Evolutionary conservation across 2,888 invertebrate genomes (phyloP).

Genomic region (Agrypnus murinus): DNA sequence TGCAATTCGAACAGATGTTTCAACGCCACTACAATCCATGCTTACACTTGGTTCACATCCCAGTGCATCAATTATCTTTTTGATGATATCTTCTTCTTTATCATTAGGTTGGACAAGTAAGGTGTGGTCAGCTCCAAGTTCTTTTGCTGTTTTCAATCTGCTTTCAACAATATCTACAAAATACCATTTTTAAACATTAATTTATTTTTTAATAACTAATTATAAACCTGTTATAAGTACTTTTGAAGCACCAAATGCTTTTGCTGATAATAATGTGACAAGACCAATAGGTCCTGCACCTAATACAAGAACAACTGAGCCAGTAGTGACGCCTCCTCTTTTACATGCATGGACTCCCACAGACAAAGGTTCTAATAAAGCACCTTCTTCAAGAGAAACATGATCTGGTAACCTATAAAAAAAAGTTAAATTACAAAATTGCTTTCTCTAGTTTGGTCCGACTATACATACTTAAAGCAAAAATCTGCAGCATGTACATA

Average conservation of each 20-base stretch:
- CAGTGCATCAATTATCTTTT: constrained; percentile 76
- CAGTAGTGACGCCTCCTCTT: constrained; percentile 84
- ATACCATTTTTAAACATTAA: not conserved
- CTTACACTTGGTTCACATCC: constrained; percentile 82
- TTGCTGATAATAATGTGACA: constrained; percentile 85
- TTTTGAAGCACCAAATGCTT: constrained; percentile 88
- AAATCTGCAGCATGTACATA: constrained; percentile 94
- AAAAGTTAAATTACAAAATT: not conserved
- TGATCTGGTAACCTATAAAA: constrained; percentile 86
- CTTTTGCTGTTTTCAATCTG: constrained; percentile 84
- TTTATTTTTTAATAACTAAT: too few relatives aligned
- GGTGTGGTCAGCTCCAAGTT: constrained; percentile 84
- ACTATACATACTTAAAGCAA: constrained; percentile 82
- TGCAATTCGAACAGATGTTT: constrained; percentile 83
- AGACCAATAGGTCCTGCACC: constrained; percentile 95
- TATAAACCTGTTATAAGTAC: constrained; percentile 83
- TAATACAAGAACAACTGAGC: constrained; percentile 82
- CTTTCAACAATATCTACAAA: constrained; percentile 79
- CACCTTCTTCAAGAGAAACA: constrained; percentile 94
- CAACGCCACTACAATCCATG: constrained; percentile 93
- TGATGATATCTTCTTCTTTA: constrained; percentile 72
- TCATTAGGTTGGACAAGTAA: constrained; percentile 73
- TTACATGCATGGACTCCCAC: constrained; percentile 96
- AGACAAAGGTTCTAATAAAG: constrained; percentile 92
- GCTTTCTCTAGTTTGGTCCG: not conserved